Conservation (phyloP, 2,113 vertebrate genomes). For the Ochotona princeps region DNA sequence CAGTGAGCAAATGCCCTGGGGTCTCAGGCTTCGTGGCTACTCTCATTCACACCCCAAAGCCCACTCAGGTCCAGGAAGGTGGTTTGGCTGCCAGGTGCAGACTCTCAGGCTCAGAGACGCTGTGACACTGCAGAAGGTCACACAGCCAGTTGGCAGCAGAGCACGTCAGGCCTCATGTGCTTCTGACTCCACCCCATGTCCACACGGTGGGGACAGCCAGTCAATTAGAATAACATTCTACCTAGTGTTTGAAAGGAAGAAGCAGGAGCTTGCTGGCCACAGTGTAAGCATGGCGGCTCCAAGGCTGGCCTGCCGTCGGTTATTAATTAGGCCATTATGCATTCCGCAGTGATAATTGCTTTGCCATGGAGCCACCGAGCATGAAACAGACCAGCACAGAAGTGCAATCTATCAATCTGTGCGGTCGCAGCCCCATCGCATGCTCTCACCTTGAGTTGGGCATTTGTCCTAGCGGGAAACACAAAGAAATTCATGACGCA, state of each 20-base stretch:
- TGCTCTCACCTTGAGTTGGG: conserved; percentile 93
- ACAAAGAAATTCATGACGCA: conserved; percentile 70
- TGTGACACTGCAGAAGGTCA: not conserved
- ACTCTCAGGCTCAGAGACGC: not conserved
- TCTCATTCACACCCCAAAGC: not conserved
- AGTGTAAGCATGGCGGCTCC: conserved; percentile 95
- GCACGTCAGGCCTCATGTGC: not conserved
- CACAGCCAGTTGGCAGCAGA: not conserved
- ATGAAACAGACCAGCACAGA: conserved; percentile 90
- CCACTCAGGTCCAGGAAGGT: not conserved
- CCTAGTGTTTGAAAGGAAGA: conserved; percentile 86
- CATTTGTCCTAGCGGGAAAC: conserved; percentile 44
- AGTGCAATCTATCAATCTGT: conserved; percentile 94
- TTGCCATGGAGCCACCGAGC: conserved; percentile 99
- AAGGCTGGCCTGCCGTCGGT: conserved; percentile 98
- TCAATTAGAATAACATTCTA: conserved; percentile 90
- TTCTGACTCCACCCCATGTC: not conserved
- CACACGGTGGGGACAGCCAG: conserved; percentile 75
- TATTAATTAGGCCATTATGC: conserved; percentile 99
- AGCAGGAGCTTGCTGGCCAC: conserved; percentile 90
- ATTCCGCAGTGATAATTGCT: conserved; percentile 99
- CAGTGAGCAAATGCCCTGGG: not conserved
- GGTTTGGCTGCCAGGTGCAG: not conserved
- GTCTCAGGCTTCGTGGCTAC: not conserved
- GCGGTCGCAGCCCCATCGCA: conserved; percentile 80